Conservation (phyloP, 2,888 invertebrate species). For the Norana najaformis region DNA sequence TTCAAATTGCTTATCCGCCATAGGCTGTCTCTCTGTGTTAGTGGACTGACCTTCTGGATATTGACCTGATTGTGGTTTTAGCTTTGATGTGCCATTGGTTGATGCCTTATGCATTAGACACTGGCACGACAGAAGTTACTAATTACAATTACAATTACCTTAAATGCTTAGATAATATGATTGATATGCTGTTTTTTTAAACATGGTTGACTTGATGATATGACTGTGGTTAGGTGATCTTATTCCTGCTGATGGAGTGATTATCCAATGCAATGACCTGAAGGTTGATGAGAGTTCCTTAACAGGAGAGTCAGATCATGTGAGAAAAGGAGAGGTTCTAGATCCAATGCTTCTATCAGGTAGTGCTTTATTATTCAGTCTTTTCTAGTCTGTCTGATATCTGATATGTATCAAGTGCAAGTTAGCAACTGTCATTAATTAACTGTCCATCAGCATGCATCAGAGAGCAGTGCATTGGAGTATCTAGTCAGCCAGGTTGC, state of each 20-base stretch:
- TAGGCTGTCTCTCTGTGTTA: no score
- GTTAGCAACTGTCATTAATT: background rate
- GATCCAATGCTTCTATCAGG: slow-evolving; percentile 97
- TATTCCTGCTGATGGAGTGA: slow-evolving; percentile 94
- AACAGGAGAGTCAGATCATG: slow-evolving; percentile 99
- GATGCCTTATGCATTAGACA: no score
- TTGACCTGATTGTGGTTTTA: no score
- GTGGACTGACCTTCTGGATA: no score
- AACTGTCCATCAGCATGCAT: background rate
- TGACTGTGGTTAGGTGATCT: slow-evolving; percentile 76
- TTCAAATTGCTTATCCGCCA: no score
- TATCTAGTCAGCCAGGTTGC: no score
- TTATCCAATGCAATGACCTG: slow-evolving; percentile 97
- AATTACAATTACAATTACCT: no score
- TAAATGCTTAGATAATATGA: background rate
- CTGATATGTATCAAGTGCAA: background rate
- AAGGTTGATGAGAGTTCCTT: slow-evolving; percentile 98
- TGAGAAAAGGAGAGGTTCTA: slow-evolving; percentile 88
- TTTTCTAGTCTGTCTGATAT: background rate
- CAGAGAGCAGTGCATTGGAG: no score
- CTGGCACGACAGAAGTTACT: no score
- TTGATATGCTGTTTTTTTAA: background rate
- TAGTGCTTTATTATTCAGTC: slow-evolving; percentile 59
- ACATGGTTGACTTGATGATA: background rate
- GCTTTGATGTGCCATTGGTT: no score